Evolutionary conservation across 2,888 invertebrate genomes (phyloP).

Genomic region (Brenthis hecate): DNA sequence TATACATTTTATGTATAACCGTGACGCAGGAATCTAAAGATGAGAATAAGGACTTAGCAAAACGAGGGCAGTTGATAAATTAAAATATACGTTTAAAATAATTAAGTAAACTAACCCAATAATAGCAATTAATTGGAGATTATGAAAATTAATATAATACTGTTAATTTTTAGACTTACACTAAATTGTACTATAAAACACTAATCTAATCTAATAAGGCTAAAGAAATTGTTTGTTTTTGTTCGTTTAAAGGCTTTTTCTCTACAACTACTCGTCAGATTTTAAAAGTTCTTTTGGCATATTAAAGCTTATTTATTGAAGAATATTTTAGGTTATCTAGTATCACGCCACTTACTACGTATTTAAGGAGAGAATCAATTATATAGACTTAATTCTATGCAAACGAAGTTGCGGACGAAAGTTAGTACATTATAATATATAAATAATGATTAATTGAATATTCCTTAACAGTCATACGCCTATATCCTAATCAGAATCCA

Average conservation of each 20-base stretch:
- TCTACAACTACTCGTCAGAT: not conserved
- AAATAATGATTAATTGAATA: slow-evolving; percentile 15
- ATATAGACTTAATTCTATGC: not conserved
- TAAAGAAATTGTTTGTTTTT: not conserved
- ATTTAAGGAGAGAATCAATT: not conserved
- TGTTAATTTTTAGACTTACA: not conserved
- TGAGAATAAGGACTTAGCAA: too few relatives aligned
- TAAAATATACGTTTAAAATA: too few relatives aligned
- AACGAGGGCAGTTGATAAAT: too few relatives aligned
- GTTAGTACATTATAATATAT: not conserved
- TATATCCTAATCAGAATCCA: slow-evolving; percentile 18
- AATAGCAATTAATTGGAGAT: too few relatives aligned
- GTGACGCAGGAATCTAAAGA: too few relatives aligned
- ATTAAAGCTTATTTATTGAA: not conserved
- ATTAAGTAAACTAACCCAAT: too few relatives aligned
- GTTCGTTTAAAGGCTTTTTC: not conserved
- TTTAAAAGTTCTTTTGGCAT: not conserved
- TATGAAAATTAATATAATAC: too few relatives aligned
- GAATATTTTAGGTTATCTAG: too few relatives aligned
- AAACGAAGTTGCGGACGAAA: not conserved
- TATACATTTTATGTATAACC: too few relatives aligned
- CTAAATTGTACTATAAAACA: not conserved
- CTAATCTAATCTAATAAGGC: not conserved
- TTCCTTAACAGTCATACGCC: slow-evolving; percentile 26
- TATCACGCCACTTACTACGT: too few relatives aligned